phyloP scores from a whole-genome alignment of 2,888 invertebrate species.

The Lagria hirta region DNA sequence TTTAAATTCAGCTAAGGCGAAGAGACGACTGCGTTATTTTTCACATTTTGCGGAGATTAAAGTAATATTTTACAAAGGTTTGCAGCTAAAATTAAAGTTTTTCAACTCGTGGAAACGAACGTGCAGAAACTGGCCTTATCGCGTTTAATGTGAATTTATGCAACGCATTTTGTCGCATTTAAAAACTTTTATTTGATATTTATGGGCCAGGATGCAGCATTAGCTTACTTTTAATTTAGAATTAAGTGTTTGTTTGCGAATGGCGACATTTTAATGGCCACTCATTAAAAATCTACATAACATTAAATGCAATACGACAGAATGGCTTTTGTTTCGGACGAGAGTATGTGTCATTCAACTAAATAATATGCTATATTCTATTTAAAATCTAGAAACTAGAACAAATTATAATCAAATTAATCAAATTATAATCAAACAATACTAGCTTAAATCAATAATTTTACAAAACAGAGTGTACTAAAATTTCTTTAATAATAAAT shows the following conservation, averaged over 20 bases:
- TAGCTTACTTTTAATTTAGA: constrained; percentile 37
- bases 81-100: constrained; percentile 53
- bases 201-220: constrained; percentile 38
- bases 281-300: constrained; percentile 21
- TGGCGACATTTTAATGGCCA: constrained; percentile 18
- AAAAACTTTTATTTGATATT: constrained; percentile 46
- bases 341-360: too few relatives aligned
- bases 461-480: too few relatives aligned
- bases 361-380: too few relatives aligned
- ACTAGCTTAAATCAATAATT: too few relatives aligned
- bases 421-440: too few relatives aligned
- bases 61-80: constrained; percentile 54
- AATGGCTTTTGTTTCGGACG: too few relatives aligned
- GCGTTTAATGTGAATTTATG: constrained; percentile 50
- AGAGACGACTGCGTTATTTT: constrained; percentile 49
- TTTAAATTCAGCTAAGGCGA: constrained; percentile 56
- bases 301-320: constrained; percentile 18
- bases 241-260: constrained; percentile 35
- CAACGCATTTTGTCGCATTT: constrained; percentile 48
- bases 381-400: too few relatives aligned
- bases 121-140: constrained; percentile 53
- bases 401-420: too few relatives aligned
- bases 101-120: constrained; percentile 43
- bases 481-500: too few relatives aligned
- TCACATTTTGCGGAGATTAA: constrained; percentile 54